These are phyloP conservation scores for Nebria brevicollis DNA, from an alignment of 2,888 invertebrate species.

Conservation along the genomic window DNA sequence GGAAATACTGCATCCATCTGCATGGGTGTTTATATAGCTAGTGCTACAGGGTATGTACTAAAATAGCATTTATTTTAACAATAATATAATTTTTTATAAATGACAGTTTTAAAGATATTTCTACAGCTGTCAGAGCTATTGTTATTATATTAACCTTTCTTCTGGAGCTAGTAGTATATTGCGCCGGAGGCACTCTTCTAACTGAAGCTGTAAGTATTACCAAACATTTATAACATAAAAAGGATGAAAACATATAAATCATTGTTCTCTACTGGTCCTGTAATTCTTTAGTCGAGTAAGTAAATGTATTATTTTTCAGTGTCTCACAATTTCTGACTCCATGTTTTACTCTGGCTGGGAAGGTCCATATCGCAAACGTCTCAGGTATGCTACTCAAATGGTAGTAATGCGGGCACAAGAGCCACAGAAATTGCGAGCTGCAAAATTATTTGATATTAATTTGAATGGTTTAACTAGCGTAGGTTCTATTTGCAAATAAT, in stretches of 20 bases:
- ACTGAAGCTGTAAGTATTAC: constrained; percentile 27
- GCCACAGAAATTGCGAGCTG: constrained; percentile 25
- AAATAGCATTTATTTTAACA: too few species aligned
- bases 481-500: constrained; percentile 4
- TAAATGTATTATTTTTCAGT: constrained; percentile 8
- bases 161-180: constrained; percentile 30
- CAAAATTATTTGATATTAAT: constrained; percentile 27
- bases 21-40: constrained; percentile 35
- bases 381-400: constrained; percentile 21
- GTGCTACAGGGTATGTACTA: constrained; percentile 25
- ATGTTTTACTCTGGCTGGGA: constrained; percentile 31
- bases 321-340: constrained; percentile 26
- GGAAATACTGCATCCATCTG: constrained; percentile 41
- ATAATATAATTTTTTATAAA: too few species aligned
- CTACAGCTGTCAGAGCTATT: constrained; percentile 20
- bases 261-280: too few species aligned
- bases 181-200: constrained; percentile 28
- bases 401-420: constrained; percentile 33
- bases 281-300: not conserved
- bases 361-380: constrained; percentile 13
- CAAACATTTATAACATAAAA: too few species aligned
- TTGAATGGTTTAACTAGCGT: constrained; percentile 19
- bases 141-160: constrained; percentile 23
- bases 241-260: too few species aligned
- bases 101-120: constrained; percentile 18